These are phyloP conservation scores for rat (Rattus norvegicus) DNA, from an alignment of 2,113 vertebrate species.

Conservation along the genomic window GRCr8 NC_086023.1:66372001-66372500, in stretches of 20 bases:
- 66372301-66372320: slow-evolving; percentile 7
- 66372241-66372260: not conserved
- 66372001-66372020: not conserved
- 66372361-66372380: not conserved
- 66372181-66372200: slow-evolving; percentile 30
- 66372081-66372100: not conserved
- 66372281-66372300: not conserved
- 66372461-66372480: not conserved
- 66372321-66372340: slow-evolving; percentile 25
- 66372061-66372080: not conserved
- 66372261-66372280: not conserved
- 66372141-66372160: not conserved
- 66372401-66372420: slow-evolving; percentile 1
- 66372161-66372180: not conserved
- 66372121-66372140: not conserved
- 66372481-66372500: not conserved
- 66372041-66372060: not conserved
- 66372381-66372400: not conserved
- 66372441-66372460: slow-evolving; percentile 41
- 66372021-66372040: not conserved
- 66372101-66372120: not conserved
- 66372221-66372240: not conserved
- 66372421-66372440: not conserved
- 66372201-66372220: not conserved
- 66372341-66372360: slow-evolving; percentile 51